phyloP scores from a whole-genome alignment of 30 jellyfish, hydroid and myxozoan genomes.

The Chrysaora quinquecirrha region DNA sequence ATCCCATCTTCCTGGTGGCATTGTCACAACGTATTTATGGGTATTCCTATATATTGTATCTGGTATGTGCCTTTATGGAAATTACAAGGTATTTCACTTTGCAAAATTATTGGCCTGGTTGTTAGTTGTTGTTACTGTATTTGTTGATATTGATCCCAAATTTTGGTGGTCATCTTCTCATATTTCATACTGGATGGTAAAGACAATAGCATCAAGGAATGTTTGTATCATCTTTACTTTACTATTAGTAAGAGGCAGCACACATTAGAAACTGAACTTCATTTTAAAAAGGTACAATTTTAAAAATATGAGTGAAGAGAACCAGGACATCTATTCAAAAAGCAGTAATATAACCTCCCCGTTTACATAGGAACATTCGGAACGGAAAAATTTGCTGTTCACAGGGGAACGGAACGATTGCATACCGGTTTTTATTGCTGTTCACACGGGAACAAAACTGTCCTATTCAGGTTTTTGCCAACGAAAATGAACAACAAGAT shows the following conservation, averaged over 20 bases:
- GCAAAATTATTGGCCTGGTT: conserved; percentile 76
- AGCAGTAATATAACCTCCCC: too few species aligned
- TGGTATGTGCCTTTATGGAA: conserved; percentile 85
- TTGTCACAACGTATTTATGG: conserved; percentile 35
- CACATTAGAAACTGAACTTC: conserved; percentile 18
- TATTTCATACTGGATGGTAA: conserved; percentile 51
- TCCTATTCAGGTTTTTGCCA: too few species aligned
- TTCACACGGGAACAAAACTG: too few species aligned
- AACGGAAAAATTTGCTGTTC: too few species aligned
- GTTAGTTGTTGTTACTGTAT: conserved; percentile 52
- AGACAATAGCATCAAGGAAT: conserved; percentile 64
- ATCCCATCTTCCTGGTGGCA: conserved; percentile 81
- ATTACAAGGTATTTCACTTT: conserved; percentile 64
- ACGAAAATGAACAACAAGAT: too few species aligned
- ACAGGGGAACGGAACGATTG: too few species aligned
- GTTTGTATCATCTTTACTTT: conserved; percentile 39
- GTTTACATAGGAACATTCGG: too few species aligned
- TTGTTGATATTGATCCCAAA: conserved; percentile 61
- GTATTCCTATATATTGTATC: conserved; percentile 44
- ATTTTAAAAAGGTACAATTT: too few species aligned
- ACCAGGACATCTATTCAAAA: too few species aligned
- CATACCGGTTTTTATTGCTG: too few species aligned
- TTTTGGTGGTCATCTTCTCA: conserved; percentile 69
- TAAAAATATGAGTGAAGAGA: too few species aligned
- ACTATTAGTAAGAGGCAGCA: conserved; percentile 52